A percentile compares a stretch with the other conserved stretches of the same genome.
Evolutionary conservation across 2,113 vertebrate species (phyloP).

Genomic region (Oplegnathus fasciatus): DNA sequence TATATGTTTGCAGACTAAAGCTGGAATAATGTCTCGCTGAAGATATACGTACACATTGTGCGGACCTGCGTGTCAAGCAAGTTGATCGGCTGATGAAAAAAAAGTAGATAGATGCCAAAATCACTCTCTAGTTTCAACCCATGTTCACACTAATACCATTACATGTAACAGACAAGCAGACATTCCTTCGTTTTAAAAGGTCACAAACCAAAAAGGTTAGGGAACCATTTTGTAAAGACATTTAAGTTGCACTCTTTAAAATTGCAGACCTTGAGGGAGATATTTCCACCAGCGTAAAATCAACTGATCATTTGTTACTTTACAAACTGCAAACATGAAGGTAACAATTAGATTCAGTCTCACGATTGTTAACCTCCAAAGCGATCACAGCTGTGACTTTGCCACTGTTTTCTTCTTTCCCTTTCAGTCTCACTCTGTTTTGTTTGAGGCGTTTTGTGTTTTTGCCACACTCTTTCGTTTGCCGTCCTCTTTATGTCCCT

Average conservation of each 20-base stretch:
- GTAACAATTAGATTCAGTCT: constrained; percentile 13
- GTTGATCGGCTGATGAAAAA: no score
- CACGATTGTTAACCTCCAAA: not conserved
- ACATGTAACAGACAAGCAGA: not conserved
- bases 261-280: no score
- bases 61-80: no score
- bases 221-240: not conserved
- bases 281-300: not conserved
- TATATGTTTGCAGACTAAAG: no score
- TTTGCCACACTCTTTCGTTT: not conserved
- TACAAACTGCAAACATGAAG: not conserved
- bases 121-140: not conserved
- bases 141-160: not conserved
- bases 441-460: not conserved
- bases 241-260: not conserved
- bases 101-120: no score
- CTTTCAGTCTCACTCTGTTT: not conserved
- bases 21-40: no score
- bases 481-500: not conserved
- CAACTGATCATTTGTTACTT: not conserved
- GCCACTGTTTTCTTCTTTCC: not conserved
- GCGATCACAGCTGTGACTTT: constrained; percentile 5
- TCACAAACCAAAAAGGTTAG: not conserved
- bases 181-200: not conserved
- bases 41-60: no score